These are phyloP conservation scores for Xanthia icteritia DNA, from an alignment of 2,888 invertebrate genomes.

Conservation along the genomic window DNA sequence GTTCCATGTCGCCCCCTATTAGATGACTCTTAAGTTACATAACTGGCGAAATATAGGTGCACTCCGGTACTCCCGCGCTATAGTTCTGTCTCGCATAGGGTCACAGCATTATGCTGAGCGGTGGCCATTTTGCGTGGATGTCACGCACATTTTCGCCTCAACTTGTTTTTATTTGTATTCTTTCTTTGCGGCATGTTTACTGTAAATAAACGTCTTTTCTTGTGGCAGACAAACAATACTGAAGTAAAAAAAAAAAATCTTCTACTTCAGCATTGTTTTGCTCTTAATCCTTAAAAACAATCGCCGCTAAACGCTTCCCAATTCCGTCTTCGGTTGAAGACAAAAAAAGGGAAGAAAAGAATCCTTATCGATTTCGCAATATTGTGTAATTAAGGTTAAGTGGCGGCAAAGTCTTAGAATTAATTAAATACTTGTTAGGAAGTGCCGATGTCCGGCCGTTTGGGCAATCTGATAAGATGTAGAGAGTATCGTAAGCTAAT, in stretches of 20 bases:
- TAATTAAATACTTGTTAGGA: conserved; percentile 55
- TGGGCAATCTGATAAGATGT: conserved; percentile 25
- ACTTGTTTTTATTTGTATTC: background rate
- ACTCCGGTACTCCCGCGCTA: background rate
- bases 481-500: conserved; percentile 23
- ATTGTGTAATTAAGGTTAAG: conserved; percentile 49
- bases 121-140: background rate
- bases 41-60: too few species aligned
- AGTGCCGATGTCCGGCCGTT: conserved; percentile 19
- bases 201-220: background rate
- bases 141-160: background rate
- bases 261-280: background rate
- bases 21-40: too few species aligned
- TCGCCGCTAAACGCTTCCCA: background rate
- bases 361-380: conserved; percentile 46
- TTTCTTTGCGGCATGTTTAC: background rate
- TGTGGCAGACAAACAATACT: too few species aligned
- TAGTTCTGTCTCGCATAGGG: background rate
- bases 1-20: too few species aligned
- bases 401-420: conserved; percentile 33
- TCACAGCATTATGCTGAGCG: background rate
- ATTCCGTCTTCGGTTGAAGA: background rate
- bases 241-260: too few species aligned
- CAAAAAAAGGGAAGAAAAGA: conserved; percentile 28
- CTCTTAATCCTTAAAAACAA: conserved; percentile 14